phyloP scores from a whole-genome alignment of 2,113 vertebrate species.

The Pithys albifrons region DNA sequence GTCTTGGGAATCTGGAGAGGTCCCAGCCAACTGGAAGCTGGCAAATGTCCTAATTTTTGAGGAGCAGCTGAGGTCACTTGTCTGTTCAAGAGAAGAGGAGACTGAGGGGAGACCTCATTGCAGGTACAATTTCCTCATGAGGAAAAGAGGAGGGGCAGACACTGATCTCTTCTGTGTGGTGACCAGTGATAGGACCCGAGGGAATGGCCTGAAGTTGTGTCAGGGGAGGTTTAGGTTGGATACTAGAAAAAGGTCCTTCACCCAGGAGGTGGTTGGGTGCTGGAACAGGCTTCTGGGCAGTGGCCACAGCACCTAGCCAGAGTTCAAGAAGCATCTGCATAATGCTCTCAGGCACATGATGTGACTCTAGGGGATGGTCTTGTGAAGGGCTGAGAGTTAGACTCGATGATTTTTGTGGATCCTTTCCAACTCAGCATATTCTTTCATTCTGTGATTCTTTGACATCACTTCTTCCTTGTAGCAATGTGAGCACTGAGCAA shows the following conservation, averaged over 20 bases:
- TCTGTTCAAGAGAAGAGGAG: too few relatives aligned
- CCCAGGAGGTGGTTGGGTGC: neutral
- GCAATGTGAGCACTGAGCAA: neutral
- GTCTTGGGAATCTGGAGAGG: neutral
- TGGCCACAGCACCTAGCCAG: neutral
- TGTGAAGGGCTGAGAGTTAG: neutral
- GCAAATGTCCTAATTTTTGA: neutral
- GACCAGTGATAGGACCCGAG: too few relatives aligned
- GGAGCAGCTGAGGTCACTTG: neutral
- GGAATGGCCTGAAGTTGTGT: neutral
- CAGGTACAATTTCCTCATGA: too few relatives aligned
- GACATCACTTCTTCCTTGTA: neutral
- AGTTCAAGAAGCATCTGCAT: neutral
- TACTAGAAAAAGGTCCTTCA: neutral
- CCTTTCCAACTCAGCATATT: neutral
- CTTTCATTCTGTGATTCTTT: neutral
- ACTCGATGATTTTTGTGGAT: neutral
- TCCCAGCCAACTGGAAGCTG: neutral
- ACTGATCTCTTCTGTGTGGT: too few relatives aligned
- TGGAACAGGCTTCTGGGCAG: neutral
- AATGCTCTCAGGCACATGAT: neutral
- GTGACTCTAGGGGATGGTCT: neutral
- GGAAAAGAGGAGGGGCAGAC: too few relatives aligned
- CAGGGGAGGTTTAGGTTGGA: neutral
- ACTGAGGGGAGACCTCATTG: too few relatives aligned